Conservation (phyloP, 2,888 invertebrate genomes). For the Pocota personata region DNA sequence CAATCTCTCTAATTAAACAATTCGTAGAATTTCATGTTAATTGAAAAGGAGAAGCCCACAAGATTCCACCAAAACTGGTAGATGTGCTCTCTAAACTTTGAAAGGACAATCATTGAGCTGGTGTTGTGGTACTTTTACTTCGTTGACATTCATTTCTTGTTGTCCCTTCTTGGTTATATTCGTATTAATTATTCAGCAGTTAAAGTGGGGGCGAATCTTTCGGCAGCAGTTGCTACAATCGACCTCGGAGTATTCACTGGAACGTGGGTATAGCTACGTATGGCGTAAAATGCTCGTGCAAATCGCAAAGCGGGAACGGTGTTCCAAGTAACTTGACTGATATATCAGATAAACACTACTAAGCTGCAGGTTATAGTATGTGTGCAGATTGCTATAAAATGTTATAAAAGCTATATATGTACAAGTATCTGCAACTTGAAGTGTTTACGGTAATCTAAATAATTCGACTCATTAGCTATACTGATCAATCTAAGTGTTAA, state of each 20-base stretch:
- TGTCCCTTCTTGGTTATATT: conserved; percentile 29
- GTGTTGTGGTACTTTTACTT: conserved; percentile 32
- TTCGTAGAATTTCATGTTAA: conserved; percentile 83
- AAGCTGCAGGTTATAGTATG: conserved; percentile 23
- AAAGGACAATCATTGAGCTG: conserved; percentile 35
- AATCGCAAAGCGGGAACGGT: conserved; percentile 32
- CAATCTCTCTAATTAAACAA: conserved; percentile 82
- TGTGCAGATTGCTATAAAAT: conserved; percentile 1
- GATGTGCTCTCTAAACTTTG: conserved; percentile 43
- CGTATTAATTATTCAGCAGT: conserved; percentile 66
- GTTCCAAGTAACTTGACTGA: conserved; percentile 61
- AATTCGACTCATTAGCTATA: not conserved
- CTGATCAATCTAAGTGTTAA: not conserved
- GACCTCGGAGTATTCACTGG: conserved; percentile 11
- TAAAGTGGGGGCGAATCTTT: conserved; percentile 45
- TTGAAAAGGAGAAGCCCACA: conserved; percentile 81
- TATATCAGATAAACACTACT: conserved; percentile 41
- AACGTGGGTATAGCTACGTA: conserved; percentile 7
- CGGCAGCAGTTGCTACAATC: conserved; percentile 37
- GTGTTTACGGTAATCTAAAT: not conserved
- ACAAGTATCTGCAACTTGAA: not conserved
- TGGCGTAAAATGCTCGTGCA: conserved; percentile 25
- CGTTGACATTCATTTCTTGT: conserved; percentile 64
- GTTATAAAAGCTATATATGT: not conserved
- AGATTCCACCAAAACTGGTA: conserved; percentile 52